Evolutionary conservation across 2,888 invertebrate genomes (phyloP).

Genomic region (Hydrotaea diabolus): DNA sequence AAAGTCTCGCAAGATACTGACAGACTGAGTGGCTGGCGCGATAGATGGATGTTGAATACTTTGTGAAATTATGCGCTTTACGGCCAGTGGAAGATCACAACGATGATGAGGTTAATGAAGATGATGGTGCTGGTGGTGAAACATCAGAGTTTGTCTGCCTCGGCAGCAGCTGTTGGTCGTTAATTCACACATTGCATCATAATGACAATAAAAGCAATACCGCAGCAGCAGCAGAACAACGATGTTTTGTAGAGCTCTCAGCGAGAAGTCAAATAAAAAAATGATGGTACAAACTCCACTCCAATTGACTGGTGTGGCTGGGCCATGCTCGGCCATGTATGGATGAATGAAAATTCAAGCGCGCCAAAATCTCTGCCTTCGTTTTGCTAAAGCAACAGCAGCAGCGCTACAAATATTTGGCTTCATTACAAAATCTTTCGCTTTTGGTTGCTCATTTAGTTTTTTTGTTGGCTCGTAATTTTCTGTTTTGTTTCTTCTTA

Average conservation of each 20-base stretch:
- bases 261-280: not conserved
- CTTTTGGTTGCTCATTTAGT: not conserved
- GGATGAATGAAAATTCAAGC: constrained; percentile 10
- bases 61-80: not conserved
- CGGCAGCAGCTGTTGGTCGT: constrained; percentile 50
- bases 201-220: constrained; percentile 1
- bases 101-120: not conserved
- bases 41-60: not conserved
- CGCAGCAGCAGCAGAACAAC: not conserved
- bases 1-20: constrained; percentile 26
- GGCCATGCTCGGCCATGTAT: not conserved
- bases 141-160: not conserved
- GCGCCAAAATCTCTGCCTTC: not conserved
- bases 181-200: constrained; percentile 61
- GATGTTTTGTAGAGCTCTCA: too few species aligned
- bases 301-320: not conserved
- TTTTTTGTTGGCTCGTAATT: not conserved
- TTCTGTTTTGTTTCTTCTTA: not conserved
- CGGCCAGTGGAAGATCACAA: not conserved
- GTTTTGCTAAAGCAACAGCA: not conserved
- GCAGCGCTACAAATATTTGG: not conserved
- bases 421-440: not conserved
- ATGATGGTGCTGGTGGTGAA: constrained; percentile 17
- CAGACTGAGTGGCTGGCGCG: not conserved
- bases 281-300: not conserved